Evolutionary conservation across 2,888 invertebrate genomes (phyloP).

Genomic region (Proisotoma minuta): DNA sequence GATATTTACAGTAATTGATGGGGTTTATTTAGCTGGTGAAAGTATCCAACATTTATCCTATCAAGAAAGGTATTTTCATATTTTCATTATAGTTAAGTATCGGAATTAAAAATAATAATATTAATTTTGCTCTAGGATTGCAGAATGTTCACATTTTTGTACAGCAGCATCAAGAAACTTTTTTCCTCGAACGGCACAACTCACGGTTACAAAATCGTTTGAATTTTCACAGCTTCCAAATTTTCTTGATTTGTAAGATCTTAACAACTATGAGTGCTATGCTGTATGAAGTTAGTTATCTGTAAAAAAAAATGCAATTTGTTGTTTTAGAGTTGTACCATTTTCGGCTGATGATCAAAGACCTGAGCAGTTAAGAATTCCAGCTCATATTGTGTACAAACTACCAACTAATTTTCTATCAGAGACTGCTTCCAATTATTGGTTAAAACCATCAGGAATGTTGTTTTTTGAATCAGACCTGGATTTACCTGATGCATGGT

Average conservation of each 20-base stretch:
- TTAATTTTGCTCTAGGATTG: neutral
- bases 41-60: neutral
- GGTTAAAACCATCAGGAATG: constrained; percentile 1
- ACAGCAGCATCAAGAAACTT: neutral
- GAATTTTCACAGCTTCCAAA: neutral
- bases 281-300: neutral
- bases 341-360: neutral
- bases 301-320: too few relatives aligned
- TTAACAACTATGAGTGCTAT: neutral
- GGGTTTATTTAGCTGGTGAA: neutral
- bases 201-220: neutral
- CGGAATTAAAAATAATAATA: neutral
- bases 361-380: neutral
- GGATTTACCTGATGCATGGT: neutral
- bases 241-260: neutral
- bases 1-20: constrained; percentile 4
- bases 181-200: neutral
- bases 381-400: neutral
- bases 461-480: neutral
- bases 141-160: neutral
- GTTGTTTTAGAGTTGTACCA: neutral
- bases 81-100: neutral
- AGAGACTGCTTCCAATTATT: neutral
- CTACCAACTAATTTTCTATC: neutral
- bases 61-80: neutral